Conservation (phyloP, 2,888 invertebrate genomes). For the Gymnosoma rotundatum region DNA sequence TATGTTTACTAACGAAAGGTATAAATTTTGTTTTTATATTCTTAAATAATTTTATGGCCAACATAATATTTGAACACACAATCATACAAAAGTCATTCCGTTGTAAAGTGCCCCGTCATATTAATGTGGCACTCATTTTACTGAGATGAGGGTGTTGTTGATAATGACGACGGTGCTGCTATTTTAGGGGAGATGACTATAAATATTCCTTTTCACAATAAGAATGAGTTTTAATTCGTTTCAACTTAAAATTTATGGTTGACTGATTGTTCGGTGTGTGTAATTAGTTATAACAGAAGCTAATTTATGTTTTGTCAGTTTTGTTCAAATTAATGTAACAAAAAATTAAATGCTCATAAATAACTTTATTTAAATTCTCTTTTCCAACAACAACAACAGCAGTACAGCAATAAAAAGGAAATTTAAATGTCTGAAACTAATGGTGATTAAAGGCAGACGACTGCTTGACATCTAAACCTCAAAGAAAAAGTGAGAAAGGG, state of each 20-base stretch:
- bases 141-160: slow-evolving; percentile 40
- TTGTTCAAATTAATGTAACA: slow-evolving; percentile 80
- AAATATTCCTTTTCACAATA: neutral
- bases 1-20: slow-evolving; percentile 25
- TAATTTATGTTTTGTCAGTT: slow-evolving; percentile 82
- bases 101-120: slow-evolving; percentile 40
- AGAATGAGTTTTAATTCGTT: slow-evolving; percentile 60
- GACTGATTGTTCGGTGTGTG: slow-evolving; percentile 72
- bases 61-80: slow-evolving; percentile 20
- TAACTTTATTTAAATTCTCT: slow-evolving; percentile 58
- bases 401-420: slow-evolving; percentile 42
- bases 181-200: slow-evolving; percentile 11
- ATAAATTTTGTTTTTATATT: slow-evolving; percentile 53
- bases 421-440: slow-evolving; percentile 48
- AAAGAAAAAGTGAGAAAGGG: neutral
- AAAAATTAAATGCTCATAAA: slow-evolving; percentile 77
- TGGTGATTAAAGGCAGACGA: slow-evolving; percentile 47
- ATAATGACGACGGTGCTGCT: slow-evolving; percentile 22
- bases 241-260: slow-evolving; percentile 71
- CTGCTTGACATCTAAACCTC: slow-evolving; percentile 21
- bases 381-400: slow-evolving; percentile 2
- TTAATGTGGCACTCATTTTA: slow-evolving; percentile 27
- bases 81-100: slow-evolving; percentile 31
- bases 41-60: slow-evolving; percentile 38
- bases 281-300: slow-evolving; percentile 80